phyloP scores from a whole-genome alignment of 2,113 vertebrate genomes.

The Callocephalon fimbriatum region DNA sequence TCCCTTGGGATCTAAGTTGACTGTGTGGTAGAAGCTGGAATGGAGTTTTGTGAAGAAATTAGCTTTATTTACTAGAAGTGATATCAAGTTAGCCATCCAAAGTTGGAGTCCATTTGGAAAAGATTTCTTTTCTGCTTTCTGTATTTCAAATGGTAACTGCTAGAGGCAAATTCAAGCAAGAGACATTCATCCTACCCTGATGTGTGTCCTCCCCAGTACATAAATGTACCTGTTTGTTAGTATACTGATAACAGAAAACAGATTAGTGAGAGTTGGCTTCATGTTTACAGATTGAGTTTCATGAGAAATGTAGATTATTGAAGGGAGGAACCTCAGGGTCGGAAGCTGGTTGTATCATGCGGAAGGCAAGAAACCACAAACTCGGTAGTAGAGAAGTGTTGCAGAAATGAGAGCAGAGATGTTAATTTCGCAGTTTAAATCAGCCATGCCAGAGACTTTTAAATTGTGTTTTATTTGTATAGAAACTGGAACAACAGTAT shows the following conservation, averaged over 20 bases:
- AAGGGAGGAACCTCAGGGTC: background rate
- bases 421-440: background rate
- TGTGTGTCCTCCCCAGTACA: background rate
- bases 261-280: background rate
- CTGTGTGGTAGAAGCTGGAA: background rate
- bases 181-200: background rate
- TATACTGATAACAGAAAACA: background rate
- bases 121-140: constrained; percentile 1
- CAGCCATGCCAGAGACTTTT: background rate
- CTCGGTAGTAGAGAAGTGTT: background rate
- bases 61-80: background rate
- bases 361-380: constrained; percentile 30
- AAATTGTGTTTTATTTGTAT: background rate
- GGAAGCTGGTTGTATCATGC: background rate
- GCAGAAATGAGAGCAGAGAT: background rate
- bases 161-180: background rate
- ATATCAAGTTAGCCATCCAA: background rate
- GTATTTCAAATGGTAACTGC: background rate
- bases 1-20: background rate
- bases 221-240: background rate
- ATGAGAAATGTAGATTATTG: background rate
- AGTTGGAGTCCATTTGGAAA: background rate
- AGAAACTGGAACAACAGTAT: background rate
- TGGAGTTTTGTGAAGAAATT: background rate
- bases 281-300: background rate